Evolutionary conservation across 2,888 invertebrate genomes (phyloP).

Genomic region (Drosophila prolongata): DNA sequence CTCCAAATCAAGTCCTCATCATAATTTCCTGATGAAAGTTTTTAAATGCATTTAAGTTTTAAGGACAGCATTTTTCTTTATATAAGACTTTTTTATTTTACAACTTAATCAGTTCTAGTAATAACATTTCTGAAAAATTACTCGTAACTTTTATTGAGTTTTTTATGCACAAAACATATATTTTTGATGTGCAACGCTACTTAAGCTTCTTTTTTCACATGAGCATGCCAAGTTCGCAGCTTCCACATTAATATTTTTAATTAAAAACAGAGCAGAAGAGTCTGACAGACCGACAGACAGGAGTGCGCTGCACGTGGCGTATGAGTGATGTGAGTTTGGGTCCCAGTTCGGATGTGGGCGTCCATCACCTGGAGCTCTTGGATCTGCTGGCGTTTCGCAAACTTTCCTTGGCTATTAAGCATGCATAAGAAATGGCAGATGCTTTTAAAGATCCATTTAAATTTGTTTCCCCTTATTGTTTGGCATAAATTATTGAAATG

Average conservation of each 20-base stretch:
- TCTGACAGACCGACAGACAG: constrained; percentile 12
- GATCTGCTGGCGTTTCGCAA: constrained; percentile 11
- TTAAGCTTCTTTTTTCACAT: constrained; percentile 13
- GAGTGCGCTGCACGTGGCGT: constrained; percentile 54
- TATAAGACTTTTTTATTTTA: background rate
- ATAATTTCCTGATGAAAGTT: no score
- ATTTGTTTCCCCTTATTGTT: constrained; percentile 38
- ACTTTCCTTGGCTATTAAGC: constrained; percentile 44
- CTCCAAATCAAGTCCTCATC: no score
- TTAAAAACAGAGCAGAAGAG: constrained; percentile 58
- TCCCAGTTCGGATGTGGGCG: constrained; percentile 27
- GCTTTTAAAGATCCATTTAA: constrained; percentile 38
- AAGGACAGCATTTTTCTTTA: no score
- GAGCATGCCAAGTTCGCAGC: constrained; percentile 24
- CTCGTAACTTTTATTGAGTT: background rate
- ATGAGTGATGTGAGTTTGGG: constrained; percentile 62
- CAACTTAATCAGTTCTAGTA: background rate
- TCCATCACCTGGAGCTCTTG: constrained; percentile 22
- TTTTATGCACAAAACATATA: background rate
- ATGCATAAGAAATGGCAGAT: constrained; percentile 50
- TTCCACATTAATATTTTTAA: constrained; percentile 71
- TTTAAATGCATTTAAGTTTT: no score
- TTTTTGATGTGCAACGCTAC: constrained; percentile 1
- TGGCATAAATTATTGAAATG: constrained; percentile 55
- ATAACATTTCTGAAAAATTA: background rate